Conservation (phyloP, 2,113 vertebrate genomes). For the Otus sunia region DNA sequence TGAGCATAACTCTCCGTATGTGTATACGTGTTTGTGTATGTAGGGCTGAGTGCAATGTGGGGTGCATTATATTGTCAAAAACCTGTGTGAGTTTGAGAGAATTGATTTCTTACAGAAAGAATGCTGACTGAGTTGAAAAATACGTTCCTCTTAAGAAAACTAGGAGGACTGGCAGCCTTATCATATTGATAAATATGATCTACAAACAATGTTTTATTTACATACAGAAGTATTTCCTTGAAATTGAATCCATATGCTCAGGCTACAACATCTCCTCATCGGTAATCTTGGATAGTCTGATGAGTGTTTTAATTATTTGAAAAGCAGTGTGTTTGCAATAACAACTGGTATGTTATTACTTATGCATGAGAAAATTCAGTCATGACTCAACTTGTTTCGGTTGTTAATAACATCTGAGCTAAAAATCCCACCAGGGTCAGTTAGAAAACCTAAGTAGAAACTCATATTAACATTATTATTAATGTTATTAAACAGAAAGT, state of each 20-base stretch:
- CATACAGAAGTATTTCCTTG: neutral
- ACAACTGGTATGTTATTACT: neutral
- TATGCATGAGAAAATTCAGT: conserved; percentile 30
- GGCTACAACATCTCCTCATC: neutral
- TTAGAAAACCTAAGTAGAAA: conserved; percentile 16
- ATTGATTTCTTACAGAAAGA: neutral
- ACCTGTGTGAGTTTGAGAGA: neutral
- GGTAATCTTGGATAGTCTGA: conserved; percentile 23
- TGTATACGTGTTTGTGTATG: rapidly evolving
- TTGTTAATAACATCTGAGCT: conserved; percentile 22
- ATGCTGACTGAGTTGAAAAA: neutral
- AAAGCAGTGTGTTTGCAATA: neutral
- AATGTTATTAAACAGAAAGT: neutral
- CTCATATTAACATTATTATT: neutral
- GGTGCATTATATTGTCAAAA: neutral
- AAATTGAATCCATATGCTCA: neutral
- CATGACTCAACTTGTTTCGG: conserved; percentile 23
- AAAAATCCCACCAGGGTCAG: neutral
- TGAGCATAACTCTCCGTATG: neutral
- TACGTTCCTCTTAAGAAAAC: neutral
- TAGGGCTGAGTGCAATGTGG: neutral
- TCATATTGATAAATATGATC: neutral
- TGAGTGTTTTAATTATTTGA: conserved; percentile 29
- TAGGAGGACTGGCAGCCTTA: neutral
- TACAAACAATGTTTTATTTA: neutral